Conservation (phyloP, 2,888 invertebrate species). For the Ptychoptera albimana region DNA sequence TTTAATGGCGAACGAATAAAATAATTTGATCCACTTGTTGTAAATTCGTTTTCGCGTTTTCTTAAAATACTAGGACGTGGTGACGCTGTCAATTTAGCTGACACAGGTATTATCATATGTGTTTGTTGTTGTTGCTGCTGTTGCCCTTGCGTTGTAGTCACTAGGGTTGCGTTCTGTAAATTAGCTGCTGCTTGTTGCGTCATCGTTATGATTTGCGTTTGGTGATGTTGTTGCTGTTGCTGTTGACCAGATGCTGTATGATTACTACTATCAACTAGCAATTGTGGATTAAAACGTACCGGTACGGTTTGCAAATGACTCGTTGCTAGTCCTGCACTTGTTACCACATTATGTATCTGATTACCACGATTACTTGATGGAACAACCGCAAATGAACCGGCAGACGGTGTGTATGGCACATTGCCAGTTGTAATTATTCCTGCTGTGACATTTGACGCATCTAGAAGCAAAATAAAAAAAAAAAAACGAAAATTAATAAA, state of each 20-base stretch:
- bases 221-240: constrained; percentile 3
- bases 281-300: constrained; percentile 20
- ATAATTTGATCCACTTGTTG: constrained; percentile 32
- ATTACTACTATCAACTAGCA: constrained; percentile 10
- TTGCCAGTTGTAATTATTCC: constrained; percentile 21
- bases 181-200: constrained; percentile 21
- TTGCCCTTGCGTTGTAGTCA: constrained; percentile 6
- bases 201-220: constrained; percentile 13
- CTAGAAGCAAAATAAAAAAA: background rate
- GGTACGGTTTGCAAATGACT: constrained; percentile 20
- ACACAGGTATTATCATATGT: constrained; percentile 25
- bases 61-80: constrained; percentile 59
- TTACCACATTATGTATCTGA: constrained; percentile 16
- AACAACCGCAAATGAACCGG: constrained; percentile 28
- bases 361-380: constrained; percentile 19
- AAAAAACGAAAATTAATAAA: too few species aligned
- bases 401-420: constrained; percentile 17
- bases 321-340: background rate
- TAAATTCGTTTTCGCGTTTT: constrained; percentile 62
- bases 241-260: constrained; percentile 1
- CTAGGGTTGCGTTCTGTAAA: constrained; percentile 9
- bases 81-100: constrained; percentile 5
- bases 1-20: constrained; percentile 35
- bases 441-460: constrained; percentile 11
- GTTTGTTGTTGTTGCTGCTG: constrained; percentile 12